Evolutionary conservation across 2,888 invertebrate genomes (phyloP), one percentile per base, ranked within the genome.

Genomic region (Phanerotoma sp.): DNA sequence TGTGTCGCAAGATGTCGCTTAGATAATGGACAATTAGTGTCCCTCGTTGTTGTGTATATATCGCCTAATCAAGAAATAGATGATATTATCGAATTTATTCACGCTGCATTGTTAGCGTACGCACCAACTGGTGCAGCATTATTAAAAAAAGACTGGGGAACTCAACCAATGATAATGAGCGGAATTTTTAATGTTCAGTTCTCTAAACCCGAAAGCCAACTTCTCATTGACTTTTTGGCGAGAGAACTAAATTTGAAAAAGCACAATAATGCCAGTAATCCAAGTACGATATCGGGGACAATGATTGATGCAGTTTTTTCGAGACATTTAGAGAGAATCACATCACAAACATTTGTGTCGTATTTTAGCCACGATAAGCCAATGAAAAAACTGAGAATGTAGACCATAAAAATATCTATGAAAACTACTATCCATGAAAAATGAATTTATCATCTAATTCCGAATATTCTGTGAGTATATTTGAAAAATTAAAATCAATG

Each of bases 281-380:
- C 37, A 21, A 48, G 15, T n/a, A 48, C 48, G 6, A 33, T 40
- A 22, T 20, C 13, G 20, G 44, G 25, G 18, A 51, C 44, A 16
- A 51, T 28, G 13, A 51, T 51, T 16, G 51, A 48, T 16, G 48
- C 48, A 10, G 48, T 48, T 18, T n/a, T 48, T 38, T 25, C 48
- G 37, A 25, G 20, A 16, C 10, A n/a, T 7, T 48, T 37, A 32
- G 38, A 21, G 11, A 48, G 5, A 37, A 33, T 48, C 6, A 4
- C 40, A 11, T 40, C 48, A 37, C 7, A 48, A 48, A 48, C 20
- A 21, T 40, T 32, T 25, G 13, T 37, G 16, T 48, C 51, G 13
- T 47, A 51, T 25, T 51, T 51, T 0, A 51, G 51, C 11, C 48
- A 51, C 20, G 47, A 51, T 30, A 48, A 51, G 42, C 45, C 51